Evolutionary conservation across 2,888 invertebrate genomes (phyloP).

Genomic region (Petrolisthes manimaculis): DNA sequence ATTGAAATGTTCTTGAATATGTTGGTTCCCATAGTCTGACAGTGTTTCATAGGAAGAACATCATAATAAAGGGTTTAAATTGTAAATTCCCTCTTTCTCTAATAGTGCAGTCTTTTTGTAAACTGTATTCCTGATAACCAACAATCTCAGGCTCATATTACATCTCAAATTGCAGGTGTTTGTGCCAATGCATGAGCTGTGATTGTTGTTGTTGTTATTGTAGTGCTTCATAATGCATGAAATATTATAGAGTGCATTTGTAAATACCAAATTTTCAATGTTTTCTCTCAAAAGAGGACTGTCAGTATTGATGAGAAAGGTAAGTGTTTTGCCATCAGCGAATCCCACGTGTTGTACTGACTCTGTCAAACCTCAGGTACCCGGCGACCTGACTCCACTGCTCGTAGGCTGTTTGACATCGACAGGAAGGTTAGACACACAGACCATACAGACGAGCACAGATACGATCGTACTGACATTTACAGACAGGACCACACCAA

Average conservation of each 20-base stretch:
- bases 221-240: constrained; percentile 1
- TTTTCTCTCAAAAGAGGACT: background rate
- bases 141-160: too few relatives aligned
- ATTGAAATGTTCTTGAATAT: too few relatives aligned
- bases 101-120: too few relatives aligned
- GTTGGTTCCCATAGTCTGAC: too few relatives aligned
- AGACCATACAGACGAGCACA: background rate
- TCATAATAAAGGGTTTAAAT: too few relatives aligned
- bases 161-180: too few relatives aligned
- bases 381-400: constrained; percentile 31
- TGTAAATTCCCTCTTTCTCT: too few relatives aligned
- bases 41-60: too few relatives aligned
- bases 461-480: background rate
- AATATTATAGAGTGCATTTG: background rate
- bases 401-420: constrained; percentile 26
- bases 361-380: constrained; percentile 50
- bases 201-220: background rate
- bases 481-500: background rate
- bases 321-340: constrained; percentile 17
- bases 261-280: background rate
- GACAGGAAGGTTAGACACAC: constrained; percentile 16
- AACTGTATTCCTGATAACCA: too few relatives aligned
- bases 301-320: constrained; percentile 2
- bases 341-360: background rate
- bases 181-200: too few relatives aligned